Evolutionary conservation across 2,888 invertebrate genomes (phyloP).

Genomic region (Ferrisia virgata): DNA sequence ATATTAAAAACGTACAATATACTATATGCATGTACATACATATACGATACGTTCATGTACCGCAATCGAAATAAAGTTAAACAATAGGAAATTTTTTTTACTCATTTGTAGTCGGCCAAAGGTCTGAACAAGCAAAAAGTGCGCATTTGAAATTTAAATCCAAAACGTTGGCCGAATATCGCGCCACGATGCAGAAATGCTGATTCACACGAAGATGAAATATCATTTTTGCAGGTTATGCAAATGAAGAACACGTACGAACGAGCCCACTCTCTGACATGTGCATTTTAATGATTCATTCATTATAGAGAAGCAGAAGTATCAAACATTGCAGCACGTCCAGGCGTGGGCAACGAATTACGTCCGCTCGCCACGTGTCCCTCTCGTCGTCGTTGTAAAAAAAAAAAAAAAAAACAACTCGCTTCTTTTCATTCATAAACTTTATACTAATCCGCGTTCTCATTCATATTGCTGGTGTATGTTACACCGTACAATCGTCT

Average conservation of each 20-base stretch:
- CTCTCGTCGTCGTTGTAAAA: slow-evolving; percentile 2
- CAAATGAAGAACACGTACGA: slow-evolving; percentile 31
- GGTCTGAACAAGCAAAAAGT: not conserved
- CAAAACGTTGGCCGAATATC: not conserved
- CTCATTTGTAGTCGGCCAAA: not conserved
- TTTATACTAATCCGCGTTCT: slow-evolving; percentile 25
- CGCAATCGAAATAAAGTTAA: not conserved
- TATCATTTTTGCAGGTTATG: slow-evolving; percentile 30
- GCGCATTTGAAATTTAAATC: slow-evolving; percentile 15
- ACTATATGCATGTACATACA: not conserved
- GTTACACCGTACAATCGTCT: not conserved
- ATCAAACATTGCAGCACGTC: slow-evolving; percentile 29
- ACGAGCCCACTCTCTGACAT: slow-evolving; percentile 29
- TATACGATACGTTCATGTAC: too few relatives aligned
- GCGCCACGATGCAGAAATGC: not conserved
- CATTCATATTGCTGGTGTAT: not conserved
- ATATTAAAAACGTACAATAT: too few relatives aligned
- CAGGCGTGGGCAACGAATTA: slow-evolving; percentile 37
- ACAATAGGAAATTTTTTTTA: not conserved
- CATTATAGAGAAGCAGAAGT: slow-evolving; percentile 31
- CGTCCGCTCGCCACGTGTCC: slow-evolving; percentile 36
- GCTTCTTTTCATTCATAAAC: slow-evolving; percentile 18
- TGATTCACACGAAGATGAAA: slow-evolving; percentile 26
- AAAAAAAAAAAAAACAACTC: too few relatives aligned
- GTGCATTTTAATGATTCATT: slow-evolving; percentile 33